Percentiles rank a stretch among this genome's conserved stretches.
Conservation (phyloP, 1,140 invertebrate species). For the Drosophila baimaii region DNA sequence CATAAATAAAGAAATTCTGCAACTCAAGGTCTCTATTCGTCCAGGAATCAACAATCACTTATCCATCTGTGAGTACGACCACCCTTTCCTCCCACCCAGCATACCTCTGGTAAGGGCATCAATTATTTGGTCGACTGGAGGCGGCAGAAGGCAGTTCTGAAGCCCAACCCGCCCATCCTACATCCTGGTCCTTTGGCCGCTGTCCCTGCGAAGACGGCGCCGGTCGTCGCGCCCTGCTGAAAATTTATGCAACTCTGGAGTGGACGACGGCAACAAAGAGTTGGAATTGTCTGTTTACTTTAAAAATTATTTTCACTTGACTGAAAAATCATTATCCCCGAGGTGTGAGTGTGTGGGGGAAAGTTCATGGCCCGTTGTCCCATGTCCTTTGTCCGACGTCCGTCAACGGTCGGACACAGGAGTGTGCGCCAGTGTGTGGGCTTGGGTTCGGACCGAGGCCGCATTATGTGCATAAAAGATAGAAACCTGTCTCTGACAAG, state of each 20-base stretch:
- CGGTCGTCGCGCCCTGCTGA: slow-evolving; percentile 57
- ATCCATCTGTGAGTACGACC: slow-evolving; percentile 1
- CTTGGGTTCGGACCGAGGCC: slow-evolving; percentile 20
- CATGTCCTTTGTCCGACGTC: slow-evolving; percentile 54
- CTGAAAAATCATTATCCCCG: slow-evolving; percentile 83
- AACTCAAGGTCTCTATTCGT: not conserved
- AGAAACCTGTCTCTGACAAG: slow-evolving; percentile 83
- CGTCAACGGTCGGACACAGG: slow-evolving; percentile 64
- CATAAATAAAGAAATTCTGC: not conserved
- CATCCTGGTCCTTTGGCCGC: slow-evolving; percentile 6
- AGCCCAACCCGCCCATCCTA: not conserved
- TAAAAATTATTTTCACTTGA: slow-evolving; percentile 83
- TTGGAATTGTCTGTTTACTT: slow-evolving; percentile 76
- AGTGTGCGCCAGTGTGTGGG: slow-evolving; percentile 23
- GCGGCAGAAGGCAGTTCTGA: slow-evolving; percentile 41
- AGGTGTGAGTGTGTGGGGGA: slow-evolving; percentile 40
- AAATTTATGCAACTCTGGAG: slow-evolving; percentile 70
- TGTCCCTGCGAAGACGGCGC: slow-evolving; percentile 37
- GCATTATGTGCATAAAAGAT: slow-evolving; percentile 79
- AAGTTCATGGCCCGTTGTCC: slow-evolving; percentile 60
- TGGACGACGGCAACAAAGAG: slow-evolving; percentile 47
- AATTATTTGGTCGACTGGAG: slow-evolving; percentile 69
- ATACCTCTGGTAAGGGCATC: slow-evolving; percentile 36
- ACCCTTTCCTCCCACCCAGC: not conserved
- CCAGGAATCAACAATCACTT: slow-evolving; percentile 8